Conservation (phyloP, 2,113 vertebrate genomes). For the Tenrec ecaudatus region DNA sequence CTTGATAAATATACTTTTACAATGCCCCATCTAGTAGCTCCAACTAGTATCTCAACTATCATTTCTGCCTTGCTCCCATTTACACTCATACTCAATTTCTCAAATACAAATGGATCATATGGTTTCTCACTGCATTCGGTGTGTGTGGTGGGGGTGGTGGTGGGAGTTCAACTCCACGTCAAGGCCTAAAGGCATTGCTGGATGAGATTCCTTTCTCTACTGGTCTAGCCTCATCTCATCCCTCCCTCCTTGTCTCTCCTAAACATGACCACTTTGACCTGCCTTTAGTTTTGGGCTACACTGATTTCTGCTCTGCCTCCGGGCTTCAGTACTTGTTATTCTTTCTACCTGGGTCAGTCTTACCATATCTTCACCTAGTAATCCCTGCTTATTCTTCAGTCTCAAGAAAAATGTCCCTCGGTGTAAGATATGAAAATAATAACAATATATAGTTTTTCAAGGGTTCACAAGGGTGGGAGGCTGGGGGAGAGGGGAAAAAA, state of each 20-base stretch:
- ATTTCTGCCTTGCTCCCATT: background rate
- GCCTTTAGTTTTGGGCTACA: background rate
- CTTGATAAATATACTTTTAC: background rate
- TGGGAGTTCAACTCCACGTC: background rate
- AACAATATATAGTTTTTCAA: too few species aligned
- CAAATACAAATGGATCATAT: background rate
- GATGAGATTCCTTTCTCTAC: fast-evolving
- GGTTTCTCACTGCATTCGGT: background rate
- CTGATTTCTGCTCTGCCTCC: background rate
- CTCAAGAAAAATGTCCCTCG: background rate
- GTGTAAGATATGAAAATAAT: too few species aligned
- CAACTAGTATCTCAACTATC: too few species aligned
- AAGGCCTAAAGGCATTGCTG: too few species aligned
- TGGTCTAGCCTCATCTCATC: background rate
- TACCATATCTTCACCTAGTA: background rate
- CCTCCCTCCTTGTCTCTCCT: background rate
- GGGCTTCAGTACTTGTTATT: background rate
- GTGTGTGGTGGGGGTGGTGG: background rate
- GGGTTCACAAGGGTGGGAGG: too few species aligned
- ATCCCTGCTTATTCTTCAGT: background rate
- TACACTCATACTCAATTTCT: background rate
- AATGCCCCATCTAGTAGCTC: background rate
- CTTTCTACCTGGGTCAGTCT: background rate
- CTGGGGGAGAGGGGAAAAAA: too few species aligned
- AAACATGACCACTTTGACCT: background rate